Evolutionary conservation across 2,113 vertebrate species (phyloP).

Genomic region (Seriola rivoliana): DNA sequence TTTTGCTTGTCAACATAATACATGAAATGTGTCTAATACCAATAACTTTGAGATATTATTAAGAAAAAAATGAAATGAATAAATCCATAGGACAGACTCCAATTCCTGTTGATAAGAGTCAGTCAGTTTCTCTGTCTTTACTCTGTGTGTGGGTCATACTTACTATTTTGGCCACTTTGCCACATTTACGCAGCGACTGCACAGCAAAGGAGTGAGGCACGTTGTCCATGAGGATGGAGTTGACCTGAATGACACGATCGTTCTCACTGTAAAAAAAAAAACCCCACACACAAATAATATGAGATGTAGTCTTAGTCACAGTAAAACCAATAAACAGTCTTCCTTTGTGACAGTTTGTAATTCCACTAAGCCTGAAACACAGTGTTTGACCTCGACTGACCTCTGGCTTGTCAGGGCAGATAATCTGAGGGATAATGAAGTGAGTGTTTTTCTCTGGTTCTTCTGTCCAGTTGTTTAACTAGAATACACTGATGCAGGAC

Average conservation of each 20-base stretch:
- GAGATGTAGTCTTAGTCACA: neutral
- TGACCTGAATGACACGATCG: conserved; percentile 93
- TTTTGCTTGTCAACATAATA: no score
- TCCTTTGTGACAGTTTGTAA: neutral
- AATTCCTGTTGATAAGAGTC: no score
- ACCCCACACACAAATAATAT: neutral
- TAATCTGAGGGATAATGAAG: neutral
- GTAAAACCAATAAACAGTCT: neutral
- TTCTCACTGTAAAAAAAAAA: conserved; percentile 88
- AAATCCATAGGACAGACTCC: no score
- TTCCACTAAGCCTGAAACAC: neutral
- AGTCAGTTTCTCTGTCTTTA: no score
- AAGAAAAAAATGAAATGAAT: no score
- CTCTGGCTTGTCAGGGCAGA: neutral
- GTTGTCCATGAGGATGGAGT: conserved; percentile 92
- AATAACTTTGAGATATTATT: no score
- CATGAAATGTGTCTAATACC: no score
- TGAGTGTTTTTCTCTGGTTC: neutral
- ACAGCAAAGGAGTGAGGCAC: conserved; percentile 95
- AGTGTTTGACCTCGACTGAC: neutral
- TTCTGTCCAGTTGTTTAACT: neutral
- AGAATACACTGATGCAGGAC: neutral
- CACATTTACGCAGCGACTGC: conserved; percentile 94
- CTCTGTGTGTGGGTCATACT: conserved; percentile 73
- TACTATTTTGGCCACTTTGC: conserved; percentile 94